Percentiles rank a stretch among this genome's conserved stretches.
phyloP scores from a whole-genome alignment of 2,113 vertebrate species.

The Xenotilapia flavipinnis region DNA sequence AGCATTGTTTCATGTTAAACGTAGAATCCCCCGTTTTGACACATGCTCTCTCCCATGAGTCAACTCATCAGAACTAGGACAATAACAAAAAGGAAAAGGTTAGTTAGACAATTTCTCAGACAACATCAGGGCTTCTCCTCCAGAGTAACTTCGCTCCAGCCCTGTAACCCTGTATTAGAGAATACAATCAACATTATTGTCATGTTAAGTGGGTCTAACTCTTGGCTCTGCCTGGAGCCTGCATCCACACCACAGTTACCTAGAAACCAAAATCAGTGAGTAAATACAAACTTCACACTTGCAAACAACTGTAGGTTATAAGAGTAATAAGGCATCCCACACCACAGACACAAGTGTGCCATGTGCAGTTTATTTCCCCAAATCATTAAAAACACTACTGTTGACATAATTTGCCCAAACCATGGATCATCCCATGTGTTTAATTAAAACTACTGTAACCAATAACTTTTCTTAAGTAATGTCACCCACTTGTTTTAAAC shows the following conservation, averaged over 20 bases:
- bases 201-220: accelerated
- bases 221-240: accelerated
- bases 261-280: accelerated
- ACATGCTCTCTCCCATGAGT: not conserved
- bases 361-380: accelerated
- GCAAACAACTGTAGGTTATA: not conserved
- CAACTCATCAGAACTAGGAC: accelerated
- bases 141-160: accelerated
- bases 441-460: not conserved
- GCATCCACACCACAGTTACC: not conserved
- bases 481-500: not conserved
- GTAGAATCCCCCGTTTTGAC: not conserved
- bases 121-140: not conserved
- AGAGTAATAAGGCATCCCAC: not conserved
- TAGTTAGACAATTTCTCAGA: not conserved
- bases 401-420: accelerated
- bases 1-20: too few species aligned
- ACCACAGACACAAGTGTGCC: accelerated
- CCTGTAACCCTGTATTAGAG: not conserved
- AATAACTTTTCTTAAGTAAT: not conserved
- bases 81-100: not conserved
- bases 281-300: not conserved
- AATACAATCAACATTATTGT: not conserved
- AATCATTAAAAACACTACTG: not conserved
- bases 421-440: accelerated